Evolutionary conservation across 2,888 invertebrate species (phyloP).

Genomic region (Acronicta aceris): DNA sequence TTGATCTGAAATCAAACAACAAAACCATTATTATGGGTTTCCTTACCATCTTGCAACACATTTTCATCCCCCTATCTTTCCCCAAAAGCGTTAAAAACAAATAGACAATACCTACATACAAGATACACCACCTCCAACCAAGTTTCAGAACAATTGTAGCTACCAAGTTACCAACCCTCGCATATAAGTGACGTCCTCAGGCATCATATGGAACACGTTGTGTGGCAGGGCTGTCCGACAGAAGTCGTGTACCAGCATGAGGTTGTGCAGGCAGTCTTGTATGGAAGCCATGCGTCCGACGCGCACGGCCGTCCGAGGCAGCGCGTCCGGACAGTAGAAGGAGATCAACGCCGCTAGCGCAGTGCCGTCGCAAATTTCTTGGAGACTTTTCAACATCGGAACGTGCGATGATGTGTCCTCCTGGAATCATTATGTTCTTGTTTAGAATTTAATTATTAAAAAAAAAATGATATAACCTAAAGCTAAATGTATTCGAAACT

Average conservation of each 20-base stretch:
- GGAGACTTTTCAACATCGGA: slow-evolving; percentile 93
- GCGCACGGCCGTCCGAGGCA: slow-evolving; percentile 87
- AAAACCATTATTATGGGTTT: not conserved
- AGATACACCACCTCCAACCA: not conserved
- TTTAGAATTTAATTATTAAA: not conserved
- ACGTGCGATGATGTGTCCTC: slow-evolving; percentile 89
- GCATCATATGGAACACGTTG: slow-evolving; percentile 97
- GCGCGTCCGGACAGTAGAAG: slow-evolving; percentile 93
- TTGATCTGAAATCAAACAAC: slow-evolving; percentile 90
- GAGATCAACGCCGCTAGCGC: slow-evolving; percentile 96
- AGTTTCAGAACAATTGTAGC: not conserved
- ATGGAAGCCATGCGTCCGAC: slow-evolving; percentile 92
- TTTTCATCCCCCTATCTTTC: not conserved
- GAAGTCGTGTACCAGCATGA: slow-evolving; percentile 96
- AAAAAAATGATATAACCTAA: no score
- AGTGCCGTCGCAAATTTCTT: slow-evolving; percentile 97
- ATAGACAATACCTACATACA: no score
- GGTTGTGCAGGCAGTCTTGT: slow-evolving; percentile 97
- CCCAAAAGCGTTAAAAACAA: not conserved
- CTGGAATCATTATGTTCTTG: slow-evolving; percentile 71
- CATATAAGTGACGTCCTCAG: slow-evolving; percentile 98
- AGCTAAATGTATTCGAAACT: no score
- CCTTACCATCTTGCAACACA: not conserved
- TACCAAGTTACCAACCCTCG: slow-evolving; percentile 91
- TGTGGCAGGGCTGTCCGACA: slow-evolving; percentile 95